phyloP scores from a whole-genome alignment of 2,888 invertebrate genomes.

The Hirtodrosophila trivittata region DNA sequence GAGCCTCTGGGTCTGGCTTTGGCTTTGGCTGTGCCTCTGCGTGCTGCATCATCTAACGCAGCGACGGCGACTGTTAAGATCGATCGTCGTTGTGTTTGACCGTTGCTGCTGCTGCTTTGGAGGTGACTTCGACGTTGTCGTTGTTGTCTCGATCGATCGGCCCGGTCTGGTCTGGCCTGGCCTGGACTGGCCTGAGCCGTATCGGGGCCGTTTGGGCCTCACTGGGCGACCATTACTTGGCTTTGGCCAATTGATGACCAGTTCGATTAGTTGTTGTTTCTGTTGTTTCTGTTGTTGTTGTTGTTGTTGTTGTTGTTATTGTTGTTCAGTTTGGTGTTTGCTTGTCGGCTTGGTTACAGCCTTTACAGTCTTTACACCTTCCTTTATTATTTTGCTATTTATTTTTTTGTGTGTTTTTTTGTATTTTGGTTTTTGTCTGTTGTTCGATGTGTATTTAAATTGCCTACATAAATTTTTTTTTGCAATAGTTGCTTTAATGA shows the following conservation, averaged over 20 bases:
- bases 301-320: constrained; percentile 28
- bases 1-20: constrained; percentile 38
- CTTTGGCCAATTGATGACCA: constrained; percentile 80
- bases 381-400: constrained; percentile 75
- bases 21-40: constrained; percentile 40
- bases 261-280: constrained; percentile 77
- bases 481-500: constrained; percentile 75
- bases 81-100: constrained; percentile 69
- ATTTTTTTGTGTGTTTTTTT: constrained; percentile 43
- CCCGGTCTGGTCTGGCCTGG: constrained; percentile 25
- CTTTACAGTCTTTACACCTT: constrained; percentile 69
- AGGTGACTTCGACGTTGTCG: constrained; percentile 59
- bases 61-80: constrained; percentile 59
- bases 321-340: constrained; percentile 34
- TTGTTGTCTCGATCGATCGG: constrained; percentile 73
- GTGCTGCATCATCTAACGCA: constrained; percentile 58
- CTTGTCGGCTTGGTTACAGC: constrained; percentile 48
- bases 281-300: constrained; percentile 24
- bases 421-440: constrained; percentile 22
- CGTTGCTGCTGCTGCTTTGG: constrained; percentile 52
- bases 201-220: constrained; percentile 39
- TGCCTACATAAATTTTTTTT: constrained; percentile 72
- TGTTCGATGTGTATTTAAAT: constrained; percentile 71
- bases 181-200: constrained; percentile 37
- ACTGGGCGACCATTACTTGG: constrained; percentile 70